These are phyloP conservation scores for Apodemia hepburni DNA, from an alignment of 2,888 invertebrate genomes.

Conservation along the genomic window DNA sequence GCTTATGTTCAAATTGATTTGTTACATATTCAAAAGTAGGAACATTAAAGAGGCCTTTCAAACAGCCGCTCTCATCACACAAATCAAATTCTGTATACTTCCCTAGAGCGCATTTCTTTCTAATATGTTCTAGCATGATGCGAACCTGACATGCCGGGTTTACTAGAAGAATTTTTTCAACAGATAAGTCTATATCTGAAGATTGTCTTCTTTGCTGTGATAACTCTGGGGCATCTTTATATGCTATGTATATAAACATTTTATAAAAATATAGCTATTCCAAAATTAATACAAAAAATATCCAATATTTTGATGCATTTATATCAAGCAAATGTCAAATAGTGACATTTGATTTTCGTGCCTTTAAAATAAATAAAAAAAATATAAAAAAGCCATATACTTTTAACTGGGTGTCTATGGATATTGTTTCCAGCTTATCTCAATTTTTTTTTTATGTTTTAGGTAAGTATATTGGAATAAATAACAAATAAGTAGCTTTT, in stretches of 20 bases:
- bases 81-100: conserved; percentile 55
- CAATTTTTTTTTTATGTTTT: too few species aligned
- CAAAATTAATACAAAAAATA: background rate
- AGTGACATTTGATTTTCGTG: background rate
- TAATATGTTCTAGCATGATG: conserved; percentile 64
- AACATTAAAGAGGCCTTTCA: conserved; percentile 50
- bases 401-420: too few species aligned
- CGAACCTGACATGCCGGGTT: conserved; percentile 62
- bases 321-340: background rate
- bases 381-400: too few species aligned
- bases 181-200: conserved; percentile 42
- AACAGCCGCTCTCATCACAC: conserved; percentile 49
- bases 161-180: conserved; percentile 55
- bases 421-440: too few species aligned
- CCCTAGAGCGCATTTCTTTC: conserved; percentile 59
- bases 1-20: conserved; percentile 53
- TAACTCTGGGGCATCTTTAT: conserved; percentile 59
- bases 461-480: too few species aligned
- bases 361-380: background rate
- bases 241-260: conserved; percentile 59
- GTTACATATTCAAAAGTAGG: conserved; percentile 54
- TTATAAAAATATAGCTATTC: background rate
- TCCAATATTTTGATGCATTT: background rate
- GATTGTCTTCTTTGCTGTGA: conserved; percentile 38
- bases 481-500: too few species aligned